These are phyloP conservation scores for Sinohyriopsis cumingii DNA, from an alignment of 2,888 invertebrate genomes.

Conservation along the genomic window DNA sequence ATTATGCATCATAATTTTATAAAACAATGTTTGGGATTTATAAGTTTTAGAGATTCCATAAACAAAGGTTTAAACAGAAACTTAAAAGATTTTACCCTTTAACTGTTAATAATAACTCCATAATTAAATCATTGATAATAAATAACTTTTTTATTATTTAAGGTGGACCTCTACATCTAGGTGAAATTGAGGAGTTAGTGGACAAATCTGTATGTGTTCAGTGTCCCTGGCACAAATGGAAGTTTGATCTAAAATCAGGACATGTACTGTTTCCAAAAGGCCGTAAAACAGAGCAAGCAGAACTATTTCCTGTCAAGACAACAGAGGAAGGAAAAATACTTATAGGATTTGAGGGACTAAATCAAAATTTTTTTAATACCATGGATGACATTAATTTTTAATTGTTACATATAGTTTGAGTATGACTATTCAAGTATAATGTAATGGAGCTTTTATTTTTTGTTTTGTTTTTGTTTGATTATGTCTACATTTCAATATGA, in stretches of 20 bases:
- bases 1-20: too few species aligned
- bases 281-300: conserved; percentile 31
- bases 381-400: conserved; percentile 27
- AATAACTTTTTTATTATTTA: not conserved
- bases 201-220: conserved; percentile 56
- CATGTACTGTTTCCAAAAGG: conserved; percentile 47
- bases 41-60: too few species aligned
- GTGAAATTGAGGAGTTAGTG: conserved; percentile 65
- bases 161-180: conserved; percentile 68
- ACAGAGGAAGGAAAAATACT: conserved; percentile 47
- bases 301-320: conserved; percentile 57
- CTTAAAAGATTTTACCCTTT: too few species aligned
- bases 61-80: too few species aligned
- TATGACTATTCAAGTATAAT: too few species aligned
- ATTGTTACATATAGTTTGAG: not conserved
- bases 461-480: too few species aligned
- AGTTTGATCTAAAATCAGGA: conserved; percentile 58
- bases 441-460: too few species aligned
- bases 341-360: conserved; percentile 60
- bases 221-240: conserved; percentile 70
- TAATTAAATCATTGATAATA: not conserved
- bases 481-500: too few species aligned
- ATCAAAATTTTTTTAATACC: conserved; percentile 44
- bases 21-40: too few species aligned
- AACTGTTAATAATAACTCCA: too few species aligned